Percentiles rank a stretch among this genome's conserved stretches.
phyloP scores from a whole-genome alignment of 2,888 invertebrate genomes.

The Aethes cnicana region DNA sequence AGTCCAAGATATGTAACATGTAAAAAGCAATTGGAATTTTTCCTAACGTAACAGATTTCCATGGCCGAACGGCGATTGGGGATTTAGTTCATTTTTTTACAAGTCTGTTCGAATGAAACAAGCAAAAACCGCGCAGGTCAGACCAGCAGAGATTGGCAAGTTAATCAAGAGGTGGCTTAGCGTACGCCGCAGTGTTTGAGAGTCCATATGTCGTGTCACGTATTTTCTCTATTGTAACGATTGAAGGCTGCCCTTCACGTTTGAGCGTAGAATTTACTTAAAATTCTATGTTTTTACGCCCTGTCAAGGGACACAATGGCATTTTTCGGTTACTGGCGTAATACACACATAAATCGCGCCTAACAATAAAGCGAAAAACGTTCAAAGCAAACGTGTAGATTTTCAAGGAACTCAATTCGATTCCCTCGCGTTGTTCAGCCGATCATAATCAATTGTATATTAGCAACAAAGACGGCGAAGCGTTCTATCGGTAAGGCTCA shows the following conservation, averaged over 20 bases:
- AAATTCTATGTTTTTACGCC: too few relatives aligned
- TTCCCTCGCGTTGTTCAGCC: constrained; percentile 34
- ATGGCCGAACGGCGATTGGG: constrained; percentile 33
- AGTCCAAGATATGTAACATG: too few relatives aligned
- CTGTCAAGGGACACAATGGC: neutral
- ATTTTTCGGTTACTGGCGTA: constrained; percentile 1
- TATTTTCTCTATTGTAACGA: neutral
- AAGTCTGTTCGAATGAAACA: neutral
- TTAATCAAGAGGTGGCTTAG: constrained; percentile 31
- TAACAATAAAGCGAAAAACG: constrained; percentile 27
- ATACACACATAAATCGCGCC: constrained; percentile 21
- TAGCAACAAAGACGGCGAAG: constrained; percentile 45
- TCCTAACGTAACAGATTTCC: constrained; percentile 44
- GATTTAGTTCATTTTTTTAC: constrained; percentile 2
- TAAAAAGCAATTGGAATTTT: neutral
- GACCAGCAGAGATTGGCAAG: constrained; percentile 29
- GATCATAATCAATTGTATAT: constrained; percentile 37
- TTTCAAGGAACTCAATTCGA: constrained; percentile 34
- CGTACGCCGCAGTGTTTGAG: constrained; percentile 20
- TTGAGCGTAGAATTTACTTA: too few relatives aligned
- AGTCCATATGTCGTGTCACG: constrained; percentile 9
- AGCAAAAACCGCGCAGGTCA: constrained; percentile 3
- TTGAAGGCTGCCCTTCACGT: too few relatives aligned
- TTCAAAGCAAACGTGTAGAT: constrained; percentile 31
- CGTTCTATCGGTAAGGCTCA: constrained; percentile 60